Conservation (phyloP, 2,113 vertebrate species). For the Phalacrocorax pelagicus region DNA sequence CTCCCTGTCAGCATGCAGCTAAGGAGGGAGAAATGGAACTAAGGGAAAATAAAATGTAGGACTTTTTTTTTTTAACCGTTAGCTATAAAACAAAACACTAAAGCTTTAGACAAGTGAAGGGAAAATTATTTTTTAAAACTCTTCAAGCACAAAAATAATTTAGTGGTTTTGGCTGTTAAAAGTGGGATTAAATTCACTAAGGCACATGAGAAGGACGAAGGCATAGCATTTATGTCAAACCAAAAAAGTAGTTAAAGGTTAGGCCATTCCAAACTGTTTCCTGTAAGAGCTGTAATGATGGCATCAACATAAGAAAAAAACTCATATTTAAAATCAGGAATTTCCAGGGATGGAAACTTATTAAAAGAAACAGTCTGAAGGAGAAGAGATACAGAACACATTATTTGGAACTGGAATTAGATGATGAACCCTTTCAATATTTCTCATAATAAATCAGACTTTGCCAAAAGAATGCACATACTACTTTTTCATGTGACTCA, state of each 20-base stretch:
- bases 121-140: neutral
- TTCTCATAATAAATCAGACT: neutral
- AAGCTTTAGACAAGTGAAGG: neutral
- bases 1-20: neutral
- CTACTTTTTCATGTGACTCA: neutral
- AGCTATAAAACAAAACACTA: neutral
- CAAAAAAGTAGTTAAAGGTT: neutral
- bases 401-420: neutral
- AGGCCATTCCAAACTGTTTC: neutral
- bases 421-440: neutral
- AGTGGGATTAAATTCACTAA: neutral
- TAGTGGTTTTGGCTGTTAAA: neutral
- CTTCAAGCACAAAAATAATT: neutral
- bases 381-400: neutral
- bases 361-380: neutral
- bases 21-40: neutral
- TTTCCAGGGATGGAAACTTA: neutral
- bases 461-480: neutral
- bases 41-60: constrained; percentile 13
- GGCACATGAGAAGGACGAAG: neutral
- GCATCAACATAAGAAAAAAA: neutral
- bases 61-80: neutral
- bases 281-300: neutral
- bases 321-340: neutral
- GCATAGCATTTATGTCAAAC: neutral